Base-by-base conservation (phyloP, 2,797 vertebrate genomes). In the Linurgus olivaceus region DNA sequence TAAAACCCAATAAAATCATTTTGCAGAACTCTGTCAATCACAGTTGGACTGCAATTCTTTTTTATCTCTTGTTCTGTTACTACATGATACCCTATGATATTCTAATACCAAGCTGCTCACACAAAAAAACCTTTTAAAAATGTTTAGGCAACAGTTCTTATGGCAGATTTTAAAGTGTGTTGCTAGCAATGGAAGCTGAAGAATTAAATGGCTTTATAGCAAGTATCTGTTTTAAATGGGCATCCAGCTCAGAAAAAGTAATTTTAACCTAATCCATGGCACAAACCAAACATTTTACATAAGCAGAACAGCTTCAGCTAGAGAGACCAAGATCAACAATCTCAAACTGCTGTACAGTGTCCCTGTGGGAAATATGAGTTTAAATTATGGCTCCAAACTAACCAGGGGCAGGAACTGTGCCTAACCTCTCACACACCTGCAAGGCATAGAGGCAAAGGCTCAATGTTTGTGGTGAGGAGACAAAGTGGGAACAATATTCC, bases 341-440 rank as follows among this genome's bases (percentile, higher is more conserved):
- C 19, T 72, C 45, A 90, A 87, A 75, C 70, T 40, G 37, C 26
- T 40, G 20, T 61, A 29, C 7, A 92, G 42, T 18, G 21, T 67
- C 20, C 72, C 25, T 84, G 57, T 28, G 11, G 33, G 38, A 83
- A 76, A 83, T 2, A 0, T 12, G 52, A 10, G 20, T 62, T 93
- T 88, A 79, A 86, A 67, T 61, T 48, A 82, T 3, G 2, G 15
- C 44, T 82, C 40, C 37, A 55, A 52, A 63, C 18, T 35, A 66
- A 54, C 16, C 10, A 75, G 38, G 17, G 19, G 50, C 47, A 58
- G 44, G 28, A 88, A 62, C 31, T 47, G 50, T 71, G 48, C 38
- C 52, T 47, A 35, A 82, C 5, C 19, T 14, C 70, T 84, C 52
- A 67, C 5, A 23, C 1, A 38, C 15, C 44, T 0, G 0, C 15